Evolutionary conservation across 2,113 vertebrate genomes (phyloP).

Genomic region (Piaya cayana): DNA sequence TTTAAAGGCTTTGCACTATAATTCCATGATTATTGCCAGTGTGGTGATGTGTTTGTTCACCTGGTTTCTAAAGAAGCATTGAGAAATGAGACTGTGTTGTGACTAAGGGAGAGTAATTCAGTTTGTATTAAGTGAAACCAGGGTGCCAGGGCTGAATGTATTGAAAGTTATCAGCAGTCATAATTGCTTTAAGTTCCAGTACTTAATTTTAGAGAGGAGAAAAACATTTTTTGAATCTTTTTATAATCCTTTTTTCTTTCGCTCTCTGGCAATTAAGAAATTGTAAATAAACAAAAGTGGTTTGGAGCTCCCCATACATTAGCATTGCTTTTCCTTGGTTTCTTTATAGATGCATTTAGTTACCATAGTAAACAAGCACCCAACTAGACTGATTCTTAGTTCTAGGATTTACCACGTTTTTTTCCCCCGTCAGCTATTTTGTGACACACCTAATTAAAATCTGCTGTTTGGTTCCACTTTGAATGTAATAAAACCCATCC

Average conservation of each 20-base stretch:
- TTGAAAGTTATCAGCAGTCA: background rate
- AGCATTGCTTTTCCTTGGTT: background rate
- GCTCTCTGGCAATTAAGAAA: slow-evolving; percentile 8
- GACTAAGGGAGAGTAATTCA: background rate
- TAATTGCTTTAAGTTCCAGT: background rate
- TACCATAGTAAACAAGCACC: slow-evolving; percentile 33
- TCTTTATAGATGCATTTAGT: background rate
- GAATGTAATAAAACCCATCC: slow-evolving; percentile 12
- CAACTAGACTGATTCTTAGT: slow-evolving; percentile 12
- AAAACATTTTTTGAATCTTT: background rate
- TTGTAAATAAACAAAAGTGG: background rate
- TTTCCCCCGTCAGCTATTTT: slow-evolving; percentile 38
- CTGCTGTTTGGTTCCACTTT: slow-evolving; percentile 37
- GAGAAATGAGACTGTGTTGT: background rate
- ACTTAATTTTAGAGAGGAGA: background rate
- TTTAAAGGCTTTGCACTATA: background rate
- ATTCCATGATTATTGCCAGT: background rate
- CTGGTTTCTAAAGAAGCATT: slow-evolving; percentile 28
- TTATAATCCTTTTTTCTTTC: background rate
- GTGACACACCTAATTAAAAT: slow-evolving; percentile 67
- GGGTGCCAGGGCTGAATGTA: background rate
- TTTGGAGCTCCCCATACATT: background rate
- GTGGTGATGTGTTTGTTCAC: slow-evolving; percentile 35
- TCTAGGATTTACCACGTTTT: background rate
- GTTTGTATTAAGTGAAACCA: background rate